These are phyloP conservation scores for Aspidiotus destructor DNA, from an alignment of 2,888 invertebrate species.

Conservation along the genomic window DNA sequence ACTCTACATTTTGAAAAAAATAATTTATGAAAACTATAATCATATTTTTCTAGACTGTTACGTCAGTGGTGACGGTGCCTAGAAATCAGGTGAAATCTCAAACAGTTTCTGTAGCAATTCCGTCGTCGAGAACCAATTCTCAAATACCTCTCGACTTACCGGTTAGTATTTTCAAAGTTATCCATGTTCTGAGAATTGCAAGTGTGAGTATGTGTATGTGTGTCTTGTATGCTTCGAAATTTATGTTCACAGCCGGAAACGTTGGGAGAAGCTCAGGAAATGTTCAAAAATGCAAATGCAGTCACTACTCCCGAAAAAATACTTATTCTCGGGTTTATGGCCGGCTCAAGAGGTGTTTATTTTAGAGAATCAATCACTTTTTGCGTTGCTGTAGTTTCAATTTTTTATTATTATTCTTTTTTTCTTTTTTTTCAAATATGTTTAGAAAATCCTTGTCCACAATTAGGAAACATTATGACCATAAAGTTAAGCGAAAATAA, in stretches of 20 bases:
- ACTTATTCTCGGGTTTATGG: conserved; percentile 95
- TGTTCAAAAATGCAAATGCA: conserved; percentile 92
- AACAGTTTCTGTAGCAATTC: conserved; percentile 22
- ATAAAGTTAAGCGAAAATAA: conserved; percentile 88
- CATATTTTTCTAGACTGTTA: conserved; percentile 13
- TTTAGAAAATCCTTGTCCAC: conserved; percentile 91
- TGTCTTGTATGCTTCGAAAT: not conserved
- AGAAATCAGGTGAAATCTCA: conserved; percentile 21
- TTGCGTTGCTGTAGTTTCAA: too few relatives aligned
- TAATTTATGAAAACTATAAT: not conserved
- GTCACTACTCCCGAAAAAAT: conserved; percentile 95
- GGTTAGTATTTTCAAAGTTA: conserved; percentile 42
- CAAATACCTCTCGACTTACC: conserved; percentile 52
- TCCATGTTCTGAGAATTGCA: not conserved
- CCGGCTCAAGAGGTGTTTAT: conserved; percentile 74
- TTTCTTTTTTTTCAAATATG: conserved; percentile 11
- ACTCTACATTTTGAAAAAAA: too few relatives aligned
- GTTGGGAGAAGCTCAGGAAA: conserved; percentile 93
- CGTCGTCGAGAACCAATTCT: conserved; percentile 13
- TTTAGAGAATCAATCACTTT: not conserved
- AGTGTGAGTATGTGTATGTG: not conserved
- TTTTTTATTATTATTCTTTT: not conserved
- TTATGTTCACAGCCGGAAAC: conserved; percentile 67
- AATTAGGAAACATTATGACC: conserved; percentile 89
- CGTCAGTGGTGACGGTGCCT: conserved; percentile 17